Base-by-base conservation (phyloP, 2,113 vertebrate genomes). In the Tenebrosternarchus preto region DNA sequence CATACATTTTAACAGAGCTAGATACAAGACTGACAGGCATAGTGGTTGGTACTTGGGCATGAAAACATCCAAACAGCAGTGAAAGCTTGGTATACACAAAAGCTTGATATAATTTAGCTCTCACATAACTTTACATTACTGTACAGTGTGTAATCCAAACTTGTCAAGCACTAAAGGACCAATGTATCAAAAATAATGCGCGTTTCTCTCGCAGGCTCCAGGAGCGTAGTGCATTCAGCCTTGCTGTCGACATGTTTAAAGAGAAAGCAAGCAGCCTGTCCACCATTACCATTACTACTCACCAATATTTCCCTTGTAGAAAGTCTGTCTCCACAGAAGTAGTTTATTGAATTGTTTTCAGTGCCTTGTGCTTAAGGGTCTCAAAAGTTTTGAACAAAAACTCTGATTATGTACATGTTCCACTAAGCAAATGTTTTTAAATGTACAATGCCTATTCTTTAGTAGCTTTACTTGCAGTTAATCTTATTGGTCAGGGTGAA, bases 231-330 rank as follows among this genome's bases (percentile, higher is more conserved):
- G 57, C 77, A 77, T 80, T 76, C 55, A 72, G 74, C 60, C 11
- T 67, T 61, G 27, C 73, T 55, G 71, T 78, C 46, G 33, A 75
- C 20, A 19, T 15, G 36, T 39, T 36, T 27, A 24, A 53, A 82
- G 64, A 31, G 15, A 85, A 68, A 1, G 64, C 59, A 39, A 76
- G 60, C 24, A 71, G 60, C 25, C 20, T 63, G 56, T 46, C 56
- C 76, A 79, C 80, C 76, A 71, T 79, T 71, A 79, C 19, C 71
- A 71, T 82, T 76, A 79, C 15, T 20, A 78, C 59, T 67, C 12
- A 67, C 76, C 60, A 76, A 60, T 76, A 85, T 61, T 36, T 85
- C n/a, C n/a, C n/a, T n/a, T n/a, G n/a, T n/a, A n/a, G n/a, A n/a
- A n/a, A n/a, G n/a, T n/a, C n/a, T n/a, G n/a, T n/a, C n/a, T n/a